phyloP scores from a whole-genome alignment of 2,888 invertebrate species.

The Harmothoe impar region DNA sequence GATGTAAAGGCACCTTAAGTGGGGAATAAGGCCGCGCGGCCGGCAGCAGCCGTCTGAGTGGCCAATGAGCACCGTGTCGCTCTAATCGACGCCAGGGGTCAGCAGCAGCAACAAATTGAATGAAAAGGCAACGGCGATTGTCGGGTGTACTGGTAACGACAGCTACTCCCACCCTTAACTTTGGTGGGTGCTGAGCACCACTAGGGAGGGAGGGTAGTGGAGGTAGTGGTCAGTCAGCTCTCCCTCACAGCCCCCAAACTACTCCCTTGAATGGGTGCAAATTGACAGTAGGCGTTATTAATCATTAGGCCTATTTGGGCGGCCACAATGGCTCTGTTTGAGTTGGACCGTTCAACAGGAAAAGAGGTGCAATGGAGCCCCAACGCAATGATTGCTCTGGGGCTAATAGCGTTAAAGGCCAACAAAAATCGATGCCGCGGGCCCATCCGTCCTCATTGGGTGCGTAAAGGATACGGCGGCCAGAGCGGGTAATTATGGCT shows the following conservation, averaged over 20 bases:
- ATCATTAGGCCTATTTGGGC: conserved; percentile 52
- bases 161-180: not conserved
- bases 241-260: not conserved
- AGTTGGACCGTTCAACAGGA: conserved; percentile 46
- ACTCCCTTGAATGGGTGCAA: conserved; percentile 9
- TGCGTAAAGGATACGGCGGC: conserved; percentile 44
- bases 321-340: conserved; percentile 50
- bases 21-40: conserved; percentile 2
- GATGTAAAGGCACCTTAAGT: conserved; percentile 24
- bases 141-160: conserved; percentile 1
- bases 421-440: conserved; percentile 40
- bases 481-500: conserved; percentile 52
- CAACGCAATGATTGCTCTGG: not conserved
- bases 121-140: conserved; percentile 31
- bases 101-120: not conserved
- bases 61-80: not conserved
- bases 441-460: conserved; percentile 54
- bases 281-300: conserved; percentile 54
- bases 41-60: not conserved
- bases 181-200: not conserved
- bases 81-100: not conserved
- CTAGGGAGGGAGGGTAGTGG: not conserved
- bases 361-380: conserved; percentile 23
- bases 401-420: conserved; percentile 59
- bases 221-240: not conserved